Evolutionary conservation across 1,140 invertebrate species (phyloP).

Genomic region (Apis cerana): DNA sequence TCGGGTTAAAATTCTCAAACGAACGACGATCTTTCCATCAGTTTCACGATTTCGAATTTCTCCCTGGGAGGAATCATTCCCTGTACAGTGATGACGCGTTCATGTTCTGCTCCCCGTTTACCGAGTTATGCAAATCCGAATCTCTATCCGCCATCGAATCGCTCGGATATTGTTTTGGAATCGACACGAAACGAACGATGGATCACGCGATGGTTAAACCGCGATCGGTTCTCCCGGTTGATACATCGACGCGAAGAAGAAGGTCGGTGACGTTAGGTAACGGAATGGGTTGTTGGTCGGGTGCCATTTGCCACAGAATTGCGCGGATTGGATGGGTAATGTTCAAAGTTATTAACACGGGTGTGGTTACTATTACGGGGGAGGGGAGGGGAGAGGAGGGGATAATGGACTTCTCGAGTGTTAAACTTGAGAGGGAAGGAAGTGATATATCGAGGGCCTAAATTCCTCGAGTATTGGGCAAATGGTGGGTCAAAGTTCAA

Average conservation of each 20-base stretch:
- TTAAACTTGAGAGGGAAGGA: background rate
- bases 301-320: no score
- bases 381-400: no score
- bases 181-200: constrained; percentile 16
- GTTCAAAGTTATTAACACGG: background rate
- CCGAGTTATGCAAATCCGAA: no score
- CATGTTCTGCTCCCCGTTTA: no score
- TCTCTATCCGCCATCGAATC: no score
- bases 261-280: background rate
- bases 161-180: no score
- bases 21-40: no score
- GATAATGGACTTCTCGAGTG: background rate
- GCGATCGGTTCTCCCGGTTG: background rate
- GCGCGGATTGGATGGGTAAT: background rate
- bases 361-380: background rate
- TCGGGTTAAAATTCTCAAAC: no score
- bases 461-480: background rate
- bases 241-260: background rate
- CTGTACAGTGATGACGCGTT: no score
- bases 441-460: background rate
- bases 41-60: no score
- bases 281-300: background rate
- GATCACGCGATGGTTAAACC: constrained; percentile 4
- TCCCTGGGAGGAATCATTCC: no score
- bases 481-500: constrained; percentile 9